Evolutionary conservation across 2,113 vertebrate genomes (phyloP).

Genomic region (Dasypus novemcinctus): DNA sequence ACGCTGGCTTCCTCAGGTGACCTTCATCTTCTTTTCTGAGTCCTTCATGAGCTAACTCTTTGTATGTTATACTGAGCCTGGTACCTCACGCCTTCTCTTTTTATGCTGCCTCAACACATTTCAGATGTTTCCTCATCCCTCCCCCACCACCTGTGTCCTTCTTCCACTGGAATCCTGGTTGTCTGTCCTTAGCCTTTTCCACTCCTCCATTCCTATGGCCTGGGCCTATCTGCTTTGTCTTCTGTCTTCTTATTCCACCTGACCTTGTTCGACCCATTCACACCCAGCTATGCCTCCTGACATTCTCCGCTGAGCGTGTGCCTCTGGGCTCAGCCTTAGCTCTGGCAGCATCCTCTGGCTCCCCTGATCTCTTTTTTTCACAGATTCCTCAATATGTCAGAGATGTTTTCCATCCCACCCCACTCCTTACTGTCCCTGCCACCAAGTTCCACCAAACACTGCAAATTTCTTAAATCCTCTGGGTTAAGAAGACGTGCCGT

Average conservation of each 20-base stretch:
- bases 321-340: background rate
- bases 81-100: background rate
- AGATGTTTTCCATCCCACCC: background rate
- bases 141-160: accelerated
- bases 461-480: background rate
- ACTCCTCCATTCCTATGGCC: background rate
- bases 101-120: too few species aligned
- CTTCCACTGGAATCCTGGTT: background rate
- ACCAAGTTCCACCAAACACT: background rate
- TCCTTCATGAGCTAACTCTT: background rate
- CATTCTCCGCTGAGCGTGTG: too few species aligned
- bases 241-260: background rate
- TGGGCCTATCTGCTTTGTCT: background rate
- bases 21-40: too few species aligned
- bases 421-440: background rate
- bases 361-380: background rate
- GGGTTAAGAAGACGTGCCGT: background rate
- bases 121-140: background rate
- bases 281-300: background rate
- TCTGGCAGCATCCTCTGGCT: accelerated
- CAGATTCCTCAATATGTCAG: background rate
- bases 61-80: too few species aligned
- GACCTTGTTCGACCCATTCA: background rate
- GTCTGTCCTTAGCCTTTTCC: background rate
- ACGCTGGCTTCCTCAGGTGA: background rate